Evolutionary conservation across 92 coral and sea anemone genomes (phyloP).

Genomic region (Porites evermanni): DNA sequence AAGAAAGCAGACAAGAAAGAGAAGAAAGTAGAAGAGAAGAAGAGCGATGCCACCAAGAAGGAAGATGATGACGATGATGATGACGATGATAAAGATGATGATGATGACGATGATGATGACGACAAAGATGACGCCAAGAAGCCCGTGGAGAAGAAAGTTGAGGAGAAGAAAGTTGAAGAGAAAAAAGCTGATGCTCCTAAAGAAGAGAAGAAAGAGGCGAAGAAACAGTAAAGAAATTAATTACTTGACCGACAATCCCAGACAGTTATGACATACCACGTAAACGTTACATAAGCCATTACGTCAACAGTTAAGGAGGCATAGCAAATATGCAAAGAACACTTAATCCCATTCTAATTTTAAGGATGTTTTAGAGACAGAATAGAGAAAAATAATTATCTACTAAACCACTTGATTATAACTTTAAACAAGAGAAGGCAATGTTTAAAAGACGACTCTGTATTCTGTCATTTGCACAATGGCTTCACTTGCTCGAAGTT

Average conservation of each 20-base stretch:
- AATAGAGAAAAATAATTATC: neutral
- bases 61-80: slow-evolving; percentile 58
- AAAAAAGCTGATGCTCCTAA: slow-evolving; percentile 31
- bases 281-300: neutral
- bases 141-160: slow-evolving; percentile 28
- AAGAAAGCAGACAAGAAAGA: slow-evolving; percentile 44
- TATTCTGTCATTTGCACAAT: neutral
- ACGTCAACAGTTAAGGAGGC: slow-evolving; percentile 3
- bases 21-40: slow-evolving; percentile 32
- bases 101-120: slow-evolving; percentile 49
- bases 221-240: slow-evolving; percentile 34
- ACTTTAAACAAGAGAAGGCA: slow-evolving; percentile 6
- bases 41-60: slow-evolving; percentile 51
- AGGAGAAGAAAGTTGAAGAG: slow-evolving; percentile 14
- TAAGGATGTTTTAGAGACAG: slow-evolving; percentile 20
- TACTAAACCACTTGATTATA: neutral
- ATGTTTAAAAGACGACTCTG: neutral
- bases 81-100: slow-evolving; percentile 66
- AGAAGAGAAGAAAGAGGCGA: slow-evolving; percentile 34
- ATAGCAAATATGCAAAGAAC: slow-evolving; percentile 7
- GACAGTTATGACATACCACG: slow-evolving; percentile 9
- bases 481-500: slow-evolving; percentile 15
- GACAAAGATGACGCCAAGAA: slow-evolving; percentile 43
- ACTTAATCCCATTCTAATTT: slow-evolving; percentile 8
- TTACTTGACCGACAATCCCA: neutral